Evolutionary conservation across 35 echinoderm and acorn worm species (phyloP), one percentile per base, ranked within the genome.

Genomic region (Strongylocentrotus purpuratus): DNA sequence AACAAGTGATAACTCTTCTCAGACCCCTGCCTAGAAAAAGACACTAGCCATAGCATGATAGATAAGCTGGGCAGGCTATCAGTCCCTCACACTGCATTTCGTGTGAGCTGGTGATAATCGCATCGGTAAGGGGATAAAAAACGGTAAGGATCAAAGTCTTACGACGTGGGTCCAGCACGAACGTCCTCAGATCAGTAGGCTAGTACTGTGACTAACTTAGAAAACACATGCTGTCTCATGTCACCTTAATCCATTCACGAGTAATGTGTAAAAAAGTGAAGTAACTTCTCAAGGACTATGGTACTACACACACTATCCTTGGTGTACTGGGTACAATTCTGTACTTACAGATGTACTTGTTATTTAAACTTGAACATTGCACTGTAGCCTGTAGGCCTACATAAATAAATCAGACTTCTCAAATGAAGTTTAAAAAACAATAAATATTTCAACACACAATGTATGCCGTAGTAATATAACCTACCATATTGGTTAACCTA

Each of bases 1-100:
- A 93, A 93, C 48, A 89, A 89, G 87, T 89, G 87, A 89, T 89
- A 89, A 89, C 11, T 89, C 17, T 89, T 25, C 33, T 46, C 87
- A 15, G 32, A 46, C 33, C 87, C 87, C 33, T 33, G 12, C 45
- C 32, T 18, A 89, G 32, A 45, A 25, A 33, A 45, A 45, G 45
- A 89, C 32, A 46, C 87, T 45, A 1, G 33, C 32, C 12, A 85
- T 20, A 31, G 15, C 70, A 85, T 17, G 70, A 89, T n/a, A 31
- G 87, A 46, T 45, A 89, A 89, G 87, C 20, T 89, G 6, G 0
- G 2, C 25, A 17, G 87, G 33, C 32, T 45, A 89, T 89, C 87
- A 89, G 32, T 89, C 33, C 45, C 12, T 46, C 87, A 89, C 87
- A 33, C 87, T 15, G 33, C 31, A 46, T 7, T 45, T 45, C 45